Evolutionary conservation across 2,888 invertebrate species (phyloP).

Genomic region (Escarpia spicata): DNA sequence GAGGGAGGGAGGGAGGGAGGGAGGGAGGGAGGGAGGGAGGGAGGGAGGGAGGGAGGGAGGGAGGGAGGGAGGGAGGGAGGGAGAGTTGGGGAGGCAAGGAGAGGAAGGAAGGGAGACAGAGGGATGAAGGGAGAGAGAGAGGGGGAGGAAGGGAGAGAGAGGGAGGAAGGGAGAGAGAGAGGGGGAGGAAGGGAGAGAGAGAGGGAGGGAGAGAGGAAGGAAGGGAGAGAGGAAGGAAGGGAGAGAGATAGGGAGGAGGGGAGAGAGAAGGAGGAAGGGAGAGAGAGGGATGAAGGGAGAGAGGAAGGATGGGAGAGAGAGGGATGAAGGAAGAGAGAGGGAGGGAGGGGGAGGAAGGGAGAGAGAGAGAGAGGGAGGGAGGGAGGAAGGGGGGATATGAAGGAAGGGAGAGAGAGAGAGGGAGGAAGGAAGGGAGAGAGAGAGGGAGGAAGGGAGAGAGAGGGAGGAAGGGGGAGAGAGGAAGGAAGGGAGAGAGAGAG

Average conservation of each 20-base stretch:
- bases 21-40: background rate
- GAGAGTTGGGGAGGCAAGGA: background rate
- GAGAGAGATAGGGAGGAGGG: background rate
- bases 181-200: too few relatives aligned
- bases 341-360: too few relatives aligned
- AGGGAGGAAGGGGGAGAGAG: too few relatives aligned
- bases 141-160: background rate
- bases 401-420: background rate
- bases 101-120: background rate
- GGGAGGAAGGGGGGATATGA: background rate
- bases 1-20: too few relatives aligned
- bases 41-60: background rate
- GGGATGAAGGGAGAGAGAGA: background rate
- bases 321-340: too few relatives aligned
- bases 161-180: too few relatives aligned
- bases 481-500: too few relatives aligned
- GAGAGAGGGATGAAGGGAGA: background rate
- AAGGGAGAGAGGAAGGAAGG: too few relatives aligned
- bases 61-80: background rate
- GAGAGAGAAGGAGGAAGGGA: background rate
- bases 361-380: background rate
- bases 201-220: too few relatives aligned
- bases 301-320: background rate
- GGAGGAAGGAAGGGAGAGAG: background rate
- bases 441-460: accelerated